phyloP scores from a whole-genome alignment of 2,113 vertebrate genomes.

The Thamnophis sirtalis region DNA sequence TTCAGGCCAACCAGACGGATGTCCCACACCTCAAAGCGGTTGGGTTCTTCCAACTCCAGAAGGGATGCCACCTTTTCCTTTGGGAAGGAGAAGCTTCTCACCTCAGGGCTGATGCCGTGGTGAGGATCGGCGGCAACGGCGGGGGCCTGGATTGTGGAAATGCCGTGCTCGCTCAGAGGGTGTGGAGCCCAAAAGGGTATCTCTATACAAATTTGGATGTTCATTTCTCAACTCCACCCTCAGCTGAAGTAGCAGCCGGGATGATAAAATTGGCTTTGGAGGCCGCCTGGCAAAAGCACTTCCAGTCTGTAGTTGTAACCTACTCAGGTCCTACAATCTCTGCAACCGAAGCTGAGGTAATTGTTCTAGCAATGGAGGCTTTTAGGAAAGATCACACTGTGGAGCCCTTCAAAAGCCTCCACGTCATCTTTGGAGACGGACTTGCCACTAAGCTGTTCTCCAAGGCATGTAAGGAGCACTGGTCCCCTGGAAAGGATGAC shows the following conservation, averaged over 20 bases:
- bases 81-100: neutral
- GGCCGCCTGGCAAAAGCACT: neutral
- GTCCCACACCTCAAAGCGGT: neutral
- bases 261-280: neutral
- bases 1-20: neutral
- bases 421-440: neutral
- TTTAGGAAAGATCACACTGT: neutral
- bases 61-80: neutral
- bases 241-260: neutral
- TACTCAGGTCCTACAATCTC: neutral
- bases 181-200: neutral
- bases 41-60: neutral
- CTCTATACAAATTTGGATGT: neutral
- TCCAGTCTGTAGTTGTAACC: neutral
- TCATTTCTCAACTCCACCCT: neutral
- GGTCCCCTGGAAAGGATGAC: neutral
- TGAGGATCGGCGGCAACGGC: neutral
- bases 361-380: neutral
- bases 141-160: neutral
- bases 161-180: neutral
- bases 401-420: neutral
- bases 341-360: neutral
- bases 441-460: neutral
- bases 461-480: neutral
- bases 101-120: neutral